Percentiles rank a stretch among this genome's conserved stretches.
Conservation (phyloP, 1,140 invertebrate species). For the Nephotettix cincticeps region DNA sequence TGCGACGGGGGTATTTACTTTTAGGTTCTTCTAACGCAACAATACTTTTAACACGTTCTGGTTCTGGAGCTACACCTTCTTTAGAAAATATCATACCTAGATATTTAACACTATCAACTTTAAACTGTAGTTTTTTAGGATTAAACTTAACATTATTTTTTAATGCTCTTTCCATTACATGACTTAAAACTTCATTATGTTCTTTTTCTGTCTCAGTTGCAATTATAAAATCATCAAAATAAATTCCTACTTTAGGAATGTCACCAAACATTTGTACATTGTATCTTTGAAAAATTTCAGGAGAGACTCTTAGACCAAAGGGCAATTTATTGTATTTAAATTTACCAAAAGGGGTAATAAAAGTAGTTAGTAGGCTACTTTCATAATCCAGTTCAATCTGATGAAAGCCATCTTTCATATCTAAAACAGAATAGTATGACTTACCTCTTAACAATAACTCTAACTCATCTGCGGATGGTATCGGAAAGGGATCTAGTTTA, state of each 20-base stretch:
- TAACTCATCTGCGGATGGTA: constrained; percentile 50
- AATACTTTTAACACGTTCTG: too few species aligned
- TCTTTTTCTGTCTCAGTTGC: constrained; percentile 43
- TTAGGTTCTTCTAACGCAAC: too few species aligned
- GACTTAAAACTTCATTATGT: constrained; percentile 40
- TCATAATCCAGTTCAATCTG: constrained; percentile 41
- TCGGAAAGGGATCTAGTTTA: constrained; percentile 47
- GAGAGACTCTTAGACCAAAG: constrained; percentile 33
- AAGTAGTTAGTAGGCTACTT: constrained; percentile 31
- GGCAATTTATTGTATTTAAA: constrained; percentile 33
- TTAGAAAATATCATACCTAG: constrained; percentile 48
- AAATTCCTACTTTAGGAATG: constrained; percentile 43
- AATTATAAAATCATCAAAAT: constrained; percentile 50
- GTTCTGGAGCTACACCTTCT: too few species aligned
- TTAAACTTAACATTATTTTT: constrained; percentile 48
- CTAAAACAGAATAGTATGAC: constrained; percentile 36
- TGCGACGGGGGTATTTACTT: too few species aligned
- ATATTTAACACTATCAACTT: constrained; percentile 47
- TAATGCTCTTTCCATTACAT: constrained; percentile 46
- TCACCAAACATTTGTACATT: constrained; percentile 45
- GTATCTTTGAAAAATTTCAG: constrained; percentile 31
- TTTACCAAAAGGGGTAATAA: constrained; percentile 29
- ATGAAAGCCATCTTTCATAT: constrained; percentile 38
- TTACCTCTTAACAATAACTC: constrained; percentile 46
- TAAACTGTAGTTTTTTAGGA: constrained; percentile 51